Evolutionary conservation across 2,113 vertebrate genomes (phyloP), one percentile per base, ranked within the genome.

Genomic region (Solea senegalensis): DNA sequence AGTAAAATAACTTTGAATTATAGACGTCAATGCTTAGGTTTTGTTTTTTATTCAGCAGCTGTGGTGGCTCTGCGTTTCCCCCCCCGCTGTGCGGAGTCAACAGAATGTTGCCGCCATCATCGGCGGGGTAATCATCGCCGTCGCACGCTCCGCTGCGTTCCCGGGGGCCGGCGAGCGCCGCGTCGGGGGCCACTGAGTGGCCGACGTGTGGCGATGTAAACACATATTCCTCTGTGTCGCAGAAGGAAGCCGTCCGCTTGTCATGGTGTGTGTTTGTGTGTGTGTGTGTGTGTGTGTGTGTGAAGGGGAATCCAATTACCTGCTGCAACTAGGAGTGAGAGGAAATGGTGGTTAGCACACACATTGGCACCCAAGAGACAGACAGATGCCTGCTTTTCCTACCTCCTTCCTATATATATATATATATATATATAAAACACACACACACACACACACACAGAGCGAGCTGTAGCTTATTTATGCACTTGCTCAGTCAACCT

Each of bases 241-340:
- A 4, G 70, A 54, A 77, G 86, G 74, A 80, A 14, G 60, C 63
- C 44, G 1, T 59, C 44, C 54, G 45, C 76, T 60, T 67, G 1
- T 11, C 5, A 3, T 7, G 53, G 26, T 11, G 27, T 11, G 14
- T n/a, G 48, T n/a, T 14, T 49, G 14, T n/a, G 48, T 15, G 46
- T 21, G 21, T 21, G 21, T 21, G 21, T 21, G 21, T 21, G 21
- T 21, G 21, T 21, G 14, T n/a, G 48, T n/a, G 48, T 49, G 14
- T n/a, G 48, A 11, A 15, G 50, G 78, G 49, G 54, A 44, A 82
- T 84, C 86, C 77, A 87, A 88, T 91, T 91, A 89, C 78, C 86
- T 48, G 73, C 69, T 11, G 9, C 51, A 48, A 82, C 69, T 81
- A 71, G 65, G 80, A 77, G 78, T 45, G 70, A 80, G 60, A 54